Base-by-base conservation (phyloP, 2,888 invertebrate genomes). In the Andrena hattorfiana region DNA sequence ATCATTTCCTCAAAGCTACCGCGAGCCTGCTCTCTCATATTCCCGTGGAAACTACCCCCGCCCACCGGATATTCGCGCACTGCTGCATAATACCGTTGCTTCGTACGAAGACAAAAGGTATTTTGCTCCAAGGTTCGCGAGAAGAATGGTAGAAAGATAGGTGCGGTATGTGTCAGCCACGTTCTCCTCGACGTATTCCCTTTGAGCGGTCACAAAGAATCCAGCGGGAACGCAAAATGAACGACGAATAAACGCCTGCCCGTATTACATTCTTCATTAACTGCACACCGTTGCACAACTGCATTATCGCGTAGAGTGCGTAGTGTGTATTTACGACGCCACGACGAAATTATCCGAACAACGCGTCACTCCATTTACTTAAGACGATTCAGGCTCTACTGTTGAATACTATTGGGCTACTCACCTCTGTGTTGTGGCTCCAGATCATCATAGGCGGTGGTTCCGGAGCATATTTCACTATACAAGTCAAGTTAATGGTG, bases 401-500 rank as follows among this genome's bases (percentile, higher is more conserved):
- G 42, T 4, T 16, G 42, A 42, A 16, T 42, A 26, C 42, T 10
- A 56, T 26, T 13, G 4, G 4, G 10, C 8, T 26, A 56, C 89
- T 94, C 92, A 96, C 96, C 94, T 95, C 94, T 81, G 95, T 94
- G 94, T 98, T 97, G 94, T 98, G 98, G 88, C 97, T 97, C 98
- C 98, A 98, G 87, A 96, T 95, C 94, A 98, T 97, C 82, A 96
- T 95, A 78, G 96, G 97, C 20, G 98, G 97, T 64, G 98, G 97
- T 92, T 98, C 97, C 68, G 97, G 97, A 28, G 97, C 97, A 92
- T 97, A 97, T 91, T 96, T 96, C 76, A 98, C 97, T 91, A 97
- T 96, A 94, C 98, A 98, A 62, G 98, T 98, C 91, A 98, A 94
- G 95, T 98, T 98, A 94, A 98, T 98, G 81, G 98, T 98, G 88